Base-by-base conservation (phyloP, 2,113 vertebrate species). In the Atrichornis clamosus region DNA sequence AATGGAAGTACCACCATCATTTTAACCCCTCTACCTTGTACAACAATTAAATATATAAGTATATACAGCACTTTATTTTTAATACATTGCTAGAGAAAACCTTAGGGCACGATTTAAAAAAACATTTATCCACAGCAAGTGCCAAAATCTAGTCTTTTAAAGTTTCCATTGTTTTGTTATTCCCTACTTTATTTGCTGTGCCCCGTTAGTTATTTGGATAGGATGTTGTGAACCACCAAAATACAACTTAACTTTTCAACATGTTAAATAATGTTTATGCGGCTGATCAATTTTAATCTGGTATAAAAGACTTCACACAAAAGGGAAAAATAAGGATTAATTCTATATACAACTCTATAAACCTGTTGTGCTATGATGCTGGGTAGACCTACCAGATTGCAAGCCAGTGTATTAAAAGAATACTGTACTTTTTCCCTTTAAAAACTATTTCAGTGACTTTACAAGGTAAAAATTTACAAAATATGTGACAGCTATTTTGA, bases 401-500 rank as follows among this genome's bases (percentile, higher is more conserved):
- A 98, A 99, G 99, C 98, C 99, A 99, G 99, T 99, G 98, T 98
- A 99, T 98, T 98, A 98, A 99, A 99, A 99, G 98, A 99, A 99
- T 98, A 98, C 98, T 98, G 98, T 97, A 98, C 98, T 98, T 98
- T 98, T 98, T 99, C 98, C 98, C 97, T 99, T 98, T 98, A 98
- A 99, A 99, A 99, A 99, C 98, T 98, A 98, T 97, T 98, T 99
- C 98, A 99, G 98, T 98, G 98, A 99, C 99, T 99, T 99, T 99
- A 99, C 99, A 99, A 99, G 98, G 98, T 99, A 99, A 99, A 99
- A 99, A 99, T 99, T 98, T 99, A 99, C 99, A 99, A 99, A 99
- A 99, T 98, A 98, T 99, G 99, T 98, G 98, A 99, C 99, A 99
- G 98, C 97, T 98, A 98, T 98, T 98, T 98, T 98, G 98, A 98